Evolutionary conservation across 2,888 invertebrate genomes (phyloP), one percentile per base, ranked within the genome.

Genomic region (Tenthredo scrophulariae): DNA sequence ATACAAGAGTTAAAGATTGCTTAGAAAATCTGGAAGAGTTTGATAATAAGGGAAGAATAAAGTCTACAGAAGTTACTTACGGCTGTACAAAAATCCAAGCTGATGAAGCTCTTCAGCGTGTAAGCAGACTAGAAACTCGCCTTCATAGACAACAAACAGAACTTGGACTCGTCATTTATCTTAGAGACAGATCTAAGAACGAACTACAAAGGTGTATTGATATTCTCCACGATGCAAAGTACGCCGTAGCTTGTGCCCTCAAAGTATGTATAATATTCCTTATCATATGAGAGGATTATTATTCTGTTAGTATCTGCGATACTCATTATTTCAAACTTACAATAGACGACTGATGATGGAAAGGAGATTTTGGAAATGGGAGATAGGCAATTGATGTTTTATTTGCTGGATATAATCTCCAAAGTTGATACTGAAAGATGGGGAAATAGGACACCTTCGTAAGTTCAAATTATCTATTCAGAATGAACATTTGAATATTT

Each of bases 141-240:
- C 86, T 91, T 46, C 88, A 91, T 67, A 87, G 85, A 29, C 89
- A 91, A 85, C 88, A 85, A 80, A 43, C 86, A 4, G 89, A 90
- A 84, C 77, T 90, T 0, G 40, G 9, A 43, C 70, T 85, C 6
- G 84, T 85, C 4, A 88, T 88, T 15, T 82, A 87, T 74, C 84
- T 88, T 3, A 87, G 86, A n/a, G 84, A 62, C 6, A 86, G 84
- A 85, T 75, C 87, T 9, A 83, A 85, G 26, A 70, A 84, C 3
- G 87, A 87, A 84, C 74, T 89, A 37, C 87, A 88, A 70, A 88
- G 87, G 65, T 84, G 87, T 58, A 75, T 86, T 2, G 85, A 90
- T 0, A 87, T 85, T 40, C 72, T 91, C 26, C 88, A 88, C 65
- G 90, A 90, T 40, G 15, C 91, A 1, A 91, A 90, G 87, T 89